Evolutionary conservation across 2,888 invertebrate genomes (phyloP), one percentile per base, ranked within the genome.

Genomic region (Drosophila cracens): DNA sequence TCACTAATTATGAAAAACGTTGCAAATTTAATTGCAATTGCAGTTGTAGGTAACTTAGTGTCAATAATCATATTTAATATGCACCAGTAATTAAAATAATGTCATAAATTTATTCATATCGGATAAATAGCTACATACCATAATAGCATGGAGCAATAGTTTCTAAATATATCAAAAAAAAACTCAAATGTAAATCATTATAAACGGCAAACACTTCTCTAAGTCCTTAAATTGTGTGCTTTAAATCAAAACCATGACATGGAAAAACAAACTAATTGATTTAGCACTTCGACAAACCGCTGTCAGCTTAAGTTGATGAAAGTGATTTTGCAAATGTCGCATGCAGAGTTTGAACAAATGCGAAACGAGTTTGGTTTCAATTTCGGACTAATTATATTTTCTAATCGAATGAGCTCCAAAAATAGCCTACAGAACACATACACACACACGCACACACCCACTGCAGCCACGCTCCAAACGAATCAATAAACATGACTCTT

Each of bases 381-480:
- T 62, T 72, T 66, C 65, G 40, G 63, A 70, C 76, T 78, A 85
- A 83, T 83, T 83, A 83, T 81, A 76, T 83, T 74, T 76, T 85
- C 69, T 71, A 72, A 73, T 78, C 71, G 67, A 74, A 74, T 73
- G 73, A 64, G 56, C 68, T 43, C 43, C 60, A 58, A 70, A 56
- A 65, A 60, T 56, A 48, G 59, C 43, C 66, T 16, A 53, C 11
- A 31, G 38, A 29, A 27, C 21, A 64, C 54, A 57, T 16, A 59
- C 7, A 16, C 36, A 34, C n/a, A 38, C 38, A 51, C 49, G 25
- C 27, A 53, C 21, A 54, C 46, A 36, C 36, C 36, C 11, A 31
- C 31, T 16, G 29, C 11, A 29, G 70, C 60, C 56, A 58, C 38
- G 61, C 58, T 54, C 56, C 53, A 49, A 48, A 34, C 18, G 25